Evolutionary conservation across 2,888 invertebrate species (phyloP).

Genomic region (Artemia sinica): DNA sequence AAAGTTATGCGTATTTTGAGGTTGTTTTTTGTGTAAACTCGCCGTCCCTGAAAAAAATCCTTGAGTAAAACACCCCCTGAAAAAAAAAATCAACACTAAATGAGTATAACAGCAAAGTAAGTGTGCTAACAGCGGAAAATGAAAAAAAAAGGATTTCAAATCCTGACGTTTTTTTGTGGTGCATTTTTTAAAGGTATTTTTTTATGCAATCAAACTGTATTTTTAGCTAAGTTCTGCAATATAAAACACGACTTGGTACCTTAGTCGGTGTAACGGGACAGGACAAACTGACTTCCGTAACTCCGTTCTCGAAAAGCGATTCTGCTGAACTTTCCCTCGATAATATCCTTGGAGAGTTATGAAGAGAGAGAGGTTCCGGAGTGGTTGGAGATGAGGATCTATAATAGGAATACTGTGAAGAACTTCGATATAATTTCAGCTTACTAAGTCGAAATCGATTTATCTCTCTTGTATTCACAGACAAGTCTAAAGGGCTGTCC

Average conservation of each 20-base stretch:
- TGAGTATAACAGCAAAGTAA: too few species aligned
- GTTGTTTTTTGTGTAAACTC: too few species aligned
- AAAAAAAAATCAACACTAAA: too few species aligned
- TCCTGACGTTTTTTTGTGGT: too few species aligned
- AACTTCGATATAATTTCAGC: background rate
- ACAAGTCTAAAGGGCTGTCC: background rate
- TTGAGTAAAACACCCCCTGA: too few species aligned
- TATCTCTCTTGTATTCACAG: background rate
- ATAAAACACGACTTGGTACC: background rate
- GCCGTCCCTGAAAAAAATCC: too few species aligned
- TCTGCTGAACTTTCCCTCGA: slow-evolving; percentile 4
- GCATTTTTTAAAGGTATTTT: too few species aligned
- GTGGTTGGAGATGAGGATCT: background rate
- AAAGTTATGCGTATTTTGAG: too few species aligned
- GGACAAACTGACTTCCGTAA: background rate
- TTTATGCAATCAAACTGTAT: too few species aligned
- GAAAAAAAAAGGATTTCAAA: too few species aligned
- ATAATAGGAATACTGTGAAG: background rate
- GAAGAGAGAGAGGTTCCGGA: background rate
- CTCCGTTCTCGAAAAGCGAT: background rate
- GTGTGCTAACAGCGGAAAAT: too few species aligned
- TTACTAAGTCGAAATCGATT: slow-evolving; percentile 1
- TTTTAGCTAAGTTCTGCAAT: too few species aligned
- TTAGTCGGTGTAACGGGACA: background rate
- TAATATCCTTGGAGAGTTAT: background rate